phyloP scores from a whole-genome alignment of 2,797 vertebrate genomes.

The Acestrorhynchus altus region DNA sequence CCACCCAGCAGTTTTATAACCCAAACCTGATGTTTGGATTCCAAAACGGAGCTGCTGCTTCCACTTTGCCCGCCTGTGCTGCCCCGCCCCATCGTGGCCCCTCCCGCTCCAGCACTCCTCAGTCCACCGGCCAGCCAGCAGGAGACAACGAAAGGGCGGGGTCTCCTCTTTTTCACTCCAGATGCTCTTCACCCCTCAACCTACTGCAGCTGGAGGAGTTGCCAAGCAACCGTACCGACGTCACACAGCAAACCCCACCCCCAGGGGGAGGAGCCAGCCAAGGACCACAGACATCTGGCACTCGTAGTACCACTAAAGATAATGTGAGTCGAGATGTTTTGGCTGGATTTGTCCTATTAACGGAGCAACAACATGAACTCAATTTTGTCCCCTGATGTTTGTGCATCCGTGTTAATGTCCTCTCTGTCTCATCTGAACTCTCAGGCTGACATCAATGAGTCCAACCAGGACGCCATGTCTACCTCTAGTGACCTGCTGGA shows the following conservation, averaged over 20 bases:
- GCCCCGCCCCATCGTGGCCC: constrained; percentile 39
- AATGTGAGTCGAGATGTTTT: constrained; percentile 10
- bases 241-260: constrained; percentile 52
- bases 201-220: constrained; percentile 79
- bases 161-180: constrained; percentile 76
- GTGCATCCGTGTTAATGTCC: background rate
- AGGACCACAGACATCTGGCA: constrained; percentile 42
- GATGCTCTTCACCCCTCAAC: constrained; percentile 80
- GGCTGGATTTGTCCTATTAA: background rate
- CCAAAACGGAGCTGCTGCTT: constrained; percentile 53
- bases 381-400: too few relatives aligned
- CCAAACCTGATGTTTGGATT: constrained; percentile 31
- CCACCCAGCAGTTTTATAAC: constrained; percentile 42
- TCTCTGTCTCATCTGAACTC: background rate
- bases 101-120: constrained; percentile 68
- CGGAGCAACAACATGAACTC: too few relatives aligned
- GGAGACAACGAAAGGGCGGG: constrained; percentile 42
- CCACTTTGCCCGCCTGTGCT: constrained; percentile 16
- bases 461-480: constrained; percentile 77
- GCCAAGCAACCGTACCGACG: constrained; percentile 61
- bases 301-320: constrained; percentile 30
- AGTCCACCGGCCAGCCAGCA: constrained; percentile 61
- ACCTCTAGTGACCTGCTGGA: constrained; percentile 80
- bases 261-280: constrained; percentile 32
- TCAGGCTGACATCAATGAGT: constrained; percentile 73